A percentile compares a stretch with the other conserved stretches of the same genome.
phyloP scores from a whole-genome alignment of 2,888 invertebrate species.

The Aphidoletes aphidimyza region DNA sequence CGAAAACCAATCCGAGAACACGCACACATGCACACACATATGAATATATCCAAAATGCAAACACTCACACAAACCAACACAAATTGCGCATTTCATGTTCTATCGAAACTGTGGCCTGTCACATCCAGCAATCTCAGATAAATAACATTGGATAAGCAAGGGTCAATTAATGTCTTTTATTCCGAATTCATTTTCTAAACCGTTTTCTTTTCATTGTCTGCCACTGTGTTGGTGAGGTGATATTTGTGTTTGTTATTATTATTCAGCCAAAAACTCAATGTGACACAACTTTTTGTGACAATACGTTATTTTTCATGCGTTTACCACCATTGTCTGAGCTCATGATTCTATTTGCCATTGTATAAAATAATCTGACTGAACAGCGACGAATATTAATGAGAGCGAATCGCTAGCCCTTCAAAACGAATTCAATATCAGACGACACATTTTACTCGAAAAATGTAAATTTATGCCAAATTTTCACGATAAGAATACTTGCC shows the following conservation, averaged over 20 bases:
- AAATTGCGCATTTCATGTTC: too few species aligned
- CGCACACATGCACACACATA: too few species aligned
- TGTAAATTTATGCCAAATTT: neutral
- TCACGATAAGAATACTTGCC: neutral
- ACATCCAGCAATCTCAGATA: neutral
- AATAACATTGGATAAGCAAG: neutral
- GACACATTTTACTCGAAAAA: too few species aligned
- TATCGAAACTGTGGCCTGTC: neutral
- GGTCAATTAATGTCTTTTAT: slow-evolving; percentile 15
- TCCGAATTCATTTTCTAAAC: neutral
- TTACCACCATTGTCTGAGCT: neutral
- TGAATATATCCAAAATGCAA: too few species aligned
- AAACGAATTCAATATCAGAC: too few species aligned
- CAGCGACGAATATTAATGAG: neutral
- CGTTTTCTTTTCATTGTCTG: neutral
- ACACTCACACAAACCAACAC: neutral
- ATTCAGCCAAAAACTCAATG: too few species aligned
- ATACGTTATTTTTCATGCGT: slow-evolving; percentile 19
- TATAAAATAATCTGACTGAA: too few species aligned
- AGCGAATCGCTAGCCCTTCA: neutral
- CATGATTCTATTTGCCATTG: neutral
- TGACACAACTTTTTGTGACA: neutral
- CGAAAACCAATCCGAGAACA: too few species aligned
- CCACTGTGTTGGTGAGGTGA: neutral
- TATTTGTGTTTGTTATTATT: neutral